These are phyloP conservation scores for Poecilia latipinna DNA, from an alignment of 2,113 vertebrate species.

Conservation along the genomic window DNA sequence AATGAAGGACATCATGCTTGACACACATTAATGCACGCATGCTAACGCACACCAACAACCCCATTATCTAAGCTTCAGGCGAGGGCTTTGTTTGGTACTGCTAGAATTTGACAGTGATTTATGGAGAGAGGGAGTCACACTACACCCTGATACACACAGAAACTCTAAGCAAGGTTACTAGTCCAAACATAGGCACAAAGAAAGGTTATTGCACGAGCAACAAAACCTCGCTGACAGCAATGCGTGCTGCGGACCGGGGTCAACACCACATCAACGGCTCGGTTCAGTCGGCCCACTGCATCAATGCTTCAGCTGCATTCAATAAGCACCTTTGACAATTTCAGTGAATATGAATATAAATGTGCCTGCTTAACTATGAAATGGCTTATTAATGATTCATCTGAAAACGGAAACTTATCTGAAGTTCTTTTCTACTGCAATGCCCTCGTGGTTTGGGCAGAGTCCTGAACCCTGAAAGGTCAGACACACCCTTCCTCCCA, in stretches of 20 bases:
- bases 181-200: slow-evolving; percentile 69
- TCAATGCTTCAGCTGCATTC: slow-evolving; percentile 31
- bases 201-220: slow-evolving; percentile 66
- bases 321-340: slow-evolving; percentile 66
- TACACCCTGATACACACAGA: slow-evolving; percentile 73
- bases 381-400: slow-evolving; percentile 55
- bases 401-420: slow-evolving; percentile 33
- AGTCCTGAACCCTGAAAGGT: slow-evolving; percentile 47
- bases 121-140: slow-evolving; percentile 74
- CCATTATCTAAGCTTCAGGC: slow-evolving; percentile 65
- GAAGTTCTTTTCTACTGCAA: slow-evolving; percentile 53
- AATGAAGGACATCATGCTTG: slow-evolving; percentile 59
- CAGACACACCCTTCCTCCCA: slow-evolving; percentile 53
- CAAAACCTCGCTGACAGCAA: slow-evolving; percentile 66
- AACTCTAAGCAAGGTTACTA: slow-evolving; percentile 76
- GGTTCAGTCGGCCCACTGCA: slow-evolving; percentile 48
- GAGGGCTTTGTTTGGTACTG: slow-evolving; percentile 69
- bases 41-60: slow-evolving; percentile 40
- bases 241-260: slow-evolving; percentile 51
- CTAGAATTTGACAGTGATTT: slow-evolving; percentile 79
- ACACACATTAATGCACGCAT: slow-evolving; percentile 34
- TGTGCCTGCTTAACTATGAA: slow-evolving; percentile 34
- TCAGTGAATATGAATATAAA: slow-evolving; percentile 63
- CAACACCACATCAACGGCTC: slow-evolving; percentile 62
- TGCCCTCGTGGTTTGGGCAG: slow-evolving; percentile 48